Base-by-base conservation (phyloP, 1,140 invertebrate genomes). In the Steinernema khuongi region DNA sequence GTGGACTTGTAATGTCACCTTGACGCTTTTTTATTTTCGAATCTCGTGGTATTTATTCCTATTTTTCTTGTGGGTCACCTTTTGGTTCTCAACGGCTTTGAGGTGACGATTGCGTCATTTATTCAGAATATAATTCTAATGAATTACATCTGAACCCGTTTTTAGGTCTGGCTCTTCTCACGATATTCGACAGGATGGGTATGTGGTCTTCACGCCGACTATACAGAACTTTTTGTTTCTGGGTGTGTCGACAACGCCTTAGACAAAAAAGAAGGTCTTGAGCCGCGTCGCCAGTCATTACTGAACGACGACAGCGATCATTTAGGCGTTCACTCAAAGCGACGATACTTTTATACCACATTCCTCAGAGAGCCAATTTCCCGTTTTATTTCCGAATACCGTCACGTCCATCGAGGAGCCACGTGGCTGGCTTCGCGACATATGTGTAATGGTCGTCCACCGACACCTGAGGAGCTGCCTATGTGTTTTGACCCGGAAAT, bases 141-240 rank as follows among this genome's bases (percentile, higher is more conserved):
- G 60, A 31, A n/a, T 4, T 22, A 41, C 43, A 26, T 33, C 67
- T n/a, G 71, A 32, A 67, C 17, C 91, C 75, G 29, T 30, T 77
- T 77, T 66, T 18, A 77, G 76, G 74, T 92, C 87, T 99, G 96
- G 96, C 89, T 99, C 67, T 98, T 99, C 87, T 97, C 94, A 84
- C 90, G 96, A 81, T 97, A 97, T 87, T 97, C 95, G 4, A 97
- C 94, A 19, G 96, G 96, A 67, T 99, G 96, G 96, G 93, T 93
- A 82, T 99, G 96, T 88, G 96, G 96, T 68, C 88, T 99, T 19
- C 96, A 99, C 87, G 94, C 96, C n/a, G 88, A 99, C 88, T 99
- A 94, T 92, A 97, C 96, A 17, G 95, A 98, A 87, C 86, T 98
- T 71, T 94, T 92, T 14, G 79, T 80, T 90, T 90, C 82, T 93